Conservation (phyloP, 2,888 invertebrate species). For the Mimas tiliae region DNA sequence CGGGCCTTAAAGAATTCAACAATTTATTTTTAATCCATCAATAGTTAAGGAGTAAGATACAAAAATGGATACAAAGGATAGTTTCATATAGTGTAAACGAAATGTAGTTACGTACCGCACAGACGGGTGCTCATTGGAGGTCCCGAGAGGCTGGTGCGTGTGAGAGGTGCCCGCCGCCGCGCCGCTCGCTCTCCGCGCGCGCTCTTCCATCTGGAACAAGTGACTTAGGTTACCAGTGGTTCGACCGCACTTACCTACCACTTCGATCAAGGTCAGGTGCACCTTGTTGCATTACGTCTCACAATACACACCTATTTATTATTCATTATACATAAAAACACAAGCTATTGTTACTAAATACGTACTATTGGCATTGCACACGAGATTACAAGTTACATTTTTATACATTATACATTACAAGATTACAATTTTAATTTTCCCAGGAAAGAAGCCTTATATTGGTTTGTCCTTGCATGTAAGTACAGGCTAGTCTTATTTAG, state of each 20-base stretch:
- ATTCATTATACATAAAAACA: not conserved
- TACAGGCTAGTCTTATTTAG: not conserved
- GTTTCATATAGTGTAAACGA: not conserved
- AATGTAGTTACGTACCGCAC: conserved; percentile 61
- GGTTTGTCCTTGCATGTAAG: not conserved
- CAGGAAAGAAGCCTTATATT: not conserved
- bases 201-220: conserved; percentile 78
- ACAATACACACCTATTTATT: not conserved
- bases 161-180: conserved; percentile 72
- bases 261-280: conserved; percentile 25
- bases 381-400: conserved; percentile 5
- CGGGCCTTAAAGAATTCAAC: conserved; percentile 3
- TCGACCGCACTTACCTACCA: conserved; percentile 27
- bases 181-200: conserved; percentile 70
- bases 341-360: conserved; percentile 2
- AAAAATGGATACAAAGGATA: not conserved
- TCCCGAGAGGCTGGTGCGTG: conserved; percentile 64
- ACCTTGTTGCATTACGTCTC: not conserved
- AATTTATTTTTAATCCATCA: not conserved
- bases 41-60: not conserved
- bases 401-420: too few relatives aligned
- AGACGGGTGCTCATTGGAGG: conserved; percentile 59
- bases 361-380: too few relatives aligned
- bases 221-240: conserved; percentile 57
- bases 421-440: conserved; percentile 11